Conservation (phyloP, 2,888 invertebrate genomes). For the Stenodera caucasica region DNA sequence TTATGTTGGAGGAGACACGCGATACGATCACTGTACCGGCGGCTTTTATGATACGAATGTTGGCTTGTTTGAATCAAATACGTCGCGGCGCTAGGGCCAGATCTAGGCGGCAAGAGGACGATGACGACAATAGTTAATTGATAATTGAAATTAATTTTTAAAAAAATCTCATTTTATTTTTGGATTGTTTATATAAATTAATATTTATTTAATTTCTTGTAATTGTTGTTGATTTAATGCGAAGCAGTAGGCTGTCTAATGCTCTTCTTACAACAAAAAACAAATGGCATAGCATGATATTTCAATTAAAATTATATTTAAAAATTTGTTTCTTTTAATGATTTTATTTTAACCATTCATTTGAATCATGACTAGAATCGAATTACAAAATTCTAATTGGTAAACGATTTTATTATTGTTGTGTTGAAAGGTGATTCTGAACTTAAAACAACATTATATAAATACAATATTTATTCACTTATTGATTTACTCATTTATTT, state of each 20-base stretch:
- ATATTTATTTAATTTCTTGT: constrained; percentile 10
- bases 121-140: constrained; percentile 24
- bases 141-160: constrained; percentile 11
- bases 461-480: constrained; percentile 14
- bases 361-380: no score
- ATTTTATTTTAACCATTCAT: no score
- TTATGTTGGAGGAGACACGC: constrained; percentile 83
- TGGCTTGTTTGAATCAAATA: constrained; percentile 69
- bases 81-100: constrained; percentile 54
- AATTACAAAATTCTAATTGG: no score
- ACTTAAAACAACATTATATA: neutral
- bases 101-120: constrained; percentile 27
- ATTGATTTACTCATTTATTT: neutral
- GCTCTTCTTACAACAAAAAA: neutral
- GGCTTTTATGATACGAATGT: constrained; percentile 79
- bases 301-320: neutral
- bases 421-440: no score
- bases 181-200: constrained; percentile 13
- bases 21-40: constrained; percentile 88
- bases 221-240: constrained; percentile 5
- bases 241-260: neutral
- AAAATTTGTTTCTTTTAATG: no score
- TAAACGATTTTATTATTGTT: no score
- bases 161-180: no score
- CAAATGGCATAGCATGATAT: neutral